Evolutionary conservation across 2,113 vertebrate genomes (phyloP).

Genomic region (Leptosomus discolor): DNA sequence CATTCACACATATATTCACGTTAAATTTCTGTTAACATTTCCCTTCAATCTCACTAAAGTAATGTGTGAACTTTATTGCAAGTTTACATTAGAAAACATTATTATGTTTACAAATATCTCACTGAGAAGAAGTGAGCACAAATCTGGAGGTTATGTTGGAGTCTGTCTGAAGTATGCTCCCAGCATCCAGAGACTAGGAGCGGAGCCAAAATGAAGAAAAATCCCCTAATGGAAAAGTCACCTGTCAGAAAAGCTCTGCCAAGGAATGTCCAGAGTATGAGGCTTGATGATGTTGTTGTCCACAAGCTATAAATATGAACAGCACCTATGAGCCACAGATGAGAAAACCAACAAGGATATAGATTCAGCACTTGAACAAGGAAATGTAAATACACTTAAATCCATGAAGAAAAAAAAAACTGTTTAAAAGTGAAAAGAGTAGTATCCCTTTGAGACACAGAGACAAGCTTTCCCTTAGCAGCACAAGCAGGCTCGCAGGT

Average conservation of each 20-base stretch:
- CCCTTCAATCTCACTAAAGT: neutral
- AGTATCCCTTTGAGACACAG: neutral
- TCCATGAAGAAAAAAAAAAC: neutral
- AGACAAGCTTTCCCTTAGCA: neutral
- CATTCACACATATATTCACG: neutral
- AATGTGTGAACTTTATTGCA: neutral
- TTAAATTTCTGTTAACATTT: neutral
- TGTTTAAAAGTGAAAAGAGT: neutral
- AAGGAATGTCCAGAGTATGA: neutral
- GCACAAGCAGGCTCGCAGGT: neutral
- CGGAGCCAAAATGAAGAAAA: neutral
- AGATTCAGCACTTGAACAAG: neutral
- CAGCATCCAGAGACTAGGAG: neutral
- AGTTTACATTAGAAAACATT: neutral
- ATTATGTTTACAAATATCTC: neutral
- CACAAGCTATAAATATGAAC: neutral
- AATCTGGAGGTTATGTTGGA: neutral
- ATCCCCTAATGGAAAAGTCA: neutral
- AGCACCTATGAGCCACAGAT: neutral
- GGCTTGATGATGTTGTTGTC: neutral
- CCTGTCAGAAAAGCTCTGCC: neutral
- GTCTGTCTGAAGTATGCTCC: neutral
- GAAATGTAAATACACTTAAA: constrained; percentile 11
- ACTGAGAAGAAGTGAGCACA: neutral
- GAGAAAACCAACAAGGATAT: neutral